phyloP scores from a whole-genome alignment of 2,888 invertebrate genomes.

The Crematogaster levior region DNA sequence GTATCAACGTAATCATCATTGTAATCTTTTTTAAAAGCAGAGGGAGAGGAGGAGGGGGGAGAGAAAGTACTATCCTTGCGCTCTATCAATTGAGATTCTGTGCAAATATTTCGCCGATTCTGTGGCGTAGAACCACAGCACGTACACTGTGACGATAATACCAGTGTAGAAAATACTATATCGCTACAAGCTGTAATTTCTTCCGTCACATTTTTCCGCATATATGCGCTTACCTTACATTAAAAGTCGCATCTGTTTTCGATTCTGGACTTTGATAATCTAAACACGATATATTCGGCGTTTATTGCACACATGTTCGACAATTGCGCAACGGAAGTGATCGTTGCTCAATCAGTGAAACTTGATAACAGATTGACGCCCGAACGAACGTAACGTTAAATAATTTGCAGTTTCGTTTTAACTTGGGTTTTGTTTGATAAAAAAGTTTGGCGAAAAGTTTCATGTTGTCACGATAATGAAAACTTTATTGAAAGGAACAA shows the following conservation, averaged over 20 bases:
- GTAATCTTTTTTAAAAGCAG: not conserved
- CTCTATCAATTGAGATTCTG: conserved; percentile 57
- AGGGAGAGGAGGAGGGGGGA: no score
- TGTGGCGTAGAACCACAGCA: conserved; percentile 52
- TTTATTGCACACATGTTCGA: conserved; percentile 58
- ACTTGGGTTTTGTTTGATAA: not conserved
- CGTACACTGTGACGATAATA: conserved; percentile 51
- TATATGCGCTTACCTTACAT: conserved; percentile 53
- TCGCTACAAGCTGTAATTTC: not conserved
- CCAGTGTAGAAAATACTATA: conserved; percentile 37
- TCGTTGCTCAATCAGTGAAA: conserved; percentile 4
- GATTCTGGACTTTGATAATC: conserved; percentile 68
- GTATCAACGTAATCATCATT: not conserved
- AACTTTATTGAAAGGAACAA: not conserved
- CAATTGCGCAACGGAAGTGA: conserved; percentile 61
- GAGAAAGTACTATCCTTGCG: not conserved
- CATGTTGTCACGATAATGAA: not conserved
- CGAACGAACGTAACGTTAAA: not conserved
- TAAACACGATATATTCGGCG: conserved; percentile 63
- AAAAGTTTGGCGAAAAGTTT: not conserved
- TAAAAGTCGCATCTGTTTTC: conserved; percentile 70
- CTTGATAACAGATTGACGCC: not conserved
- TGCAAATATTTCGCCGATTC: conserved; percentile 45
- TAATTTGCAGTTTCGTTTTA: not conserved
- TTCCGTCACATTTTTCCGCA: conserved; percentile 36